Evolutionary conservation across 2,888 invertebrate species (phyloP).

Genomic region (Eupithecia subumbrata): DNA sequence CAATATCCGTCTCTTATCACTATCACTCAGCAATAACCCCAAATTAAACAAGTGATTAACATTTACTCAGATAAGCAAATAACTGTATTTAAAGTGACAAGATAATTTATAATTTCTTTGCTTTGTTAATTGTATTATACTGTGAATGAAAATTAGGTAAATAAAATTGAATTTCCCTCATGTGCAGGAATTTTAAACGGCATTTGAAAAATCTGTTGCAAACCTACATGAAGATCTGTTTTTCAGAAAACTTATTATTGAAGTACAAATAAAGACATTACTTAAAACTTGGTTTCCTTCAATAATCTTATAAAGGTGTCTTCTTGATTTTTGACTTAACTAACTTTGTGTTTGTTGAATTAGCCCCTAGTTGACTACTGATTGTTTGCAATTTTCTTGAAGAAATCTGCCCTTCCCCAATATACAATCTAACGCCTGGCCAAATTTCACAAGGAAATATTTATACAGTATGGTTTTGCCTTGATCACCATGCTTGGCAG

Average conservation of each 20-base stretch:
- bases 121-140: not conserved
- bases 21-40: conserved; percentile 29
- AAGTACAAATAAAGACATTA: no score
- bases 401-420: not conserved
- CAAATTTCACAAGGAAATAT: no score
- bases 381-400: no score
- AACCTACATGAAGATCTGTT: no score
- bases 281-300: no score
- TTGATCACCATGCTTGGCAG: not conserved
- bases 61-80: conserved; percentile 15
- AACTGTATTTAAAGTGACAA: conserved; percentile 22
- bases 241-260: no score
- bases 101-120: conserved; percentile 7
- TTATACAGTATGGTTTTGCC: no score
- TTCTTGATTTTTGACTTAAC: no score
- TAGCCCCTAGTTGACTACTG: no score
- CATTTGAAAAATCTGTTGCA: not conserved
- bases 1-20: conserved; percentile 40
- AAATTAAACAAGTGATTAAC: conserved; percentile 29
- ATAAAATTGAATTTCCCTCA: no score
- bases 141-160: not conserved
- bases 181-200: not conserved
- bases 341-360: no score
- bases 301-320: no score
- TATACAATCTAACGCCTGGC: not conserved